A percentile compares a stretch with the other conserved stretches of the same genome.
These are phyloP conservation scores for Sinelater perroti DNA, from an alignment of 2,888 invertebrate species.

Conservation along the genomic window DNA sequence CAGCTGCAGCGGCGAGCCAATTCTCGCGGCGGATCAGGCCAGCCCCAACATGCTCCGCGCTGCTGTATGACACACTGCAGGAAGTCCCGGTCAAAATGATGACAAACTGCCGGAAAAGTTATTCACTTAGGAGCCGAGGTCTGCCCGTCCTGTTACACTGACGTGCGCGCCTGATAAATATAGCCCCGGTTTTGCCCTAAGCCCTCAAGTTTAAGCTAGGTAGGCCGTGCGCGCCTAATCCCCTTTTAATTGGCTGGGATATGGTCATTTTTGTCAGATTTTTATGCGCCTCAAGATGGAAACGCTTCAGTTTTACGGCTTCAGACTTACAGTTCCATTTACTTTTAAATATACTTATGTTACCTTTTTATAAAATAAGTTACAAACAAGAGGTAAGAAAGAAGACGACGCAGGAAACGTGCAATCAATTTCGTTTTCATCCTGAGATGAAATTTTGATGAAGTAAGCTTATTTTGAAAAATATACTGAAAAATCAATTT, in stretches of 20 bases:
- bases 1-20: slow-evolving; percentile 29
- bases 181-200: not conserved
- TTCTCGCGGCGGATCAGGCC: slow-evolving; percentile 25
- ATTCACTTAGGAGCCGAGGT: slow-evolving; percentile 17
- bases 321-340: too few relatives aligned
- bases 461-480: too few relatives aligned
- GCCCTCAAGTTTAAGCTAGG: not conserved
- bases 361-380: too few relatives aligned
- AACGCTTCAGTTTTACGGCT: too few relatives aligned
- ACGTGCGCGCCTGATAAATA: slow-evolving; percentile 4
- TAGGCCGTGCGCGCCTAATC: not conserved
- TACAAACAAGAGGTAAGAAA: too few relatives aligned
- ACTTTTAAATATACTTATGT: too few relatives aligned
- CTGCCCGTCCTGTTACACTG: slow-evolving; percentile 17
- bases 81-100: slow-evolving; percentile 26
- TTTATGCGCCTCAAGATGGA: not conserved
- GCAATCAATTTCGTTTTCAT: too few relatives aligned
- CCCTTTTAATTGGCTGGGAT: not conserved
- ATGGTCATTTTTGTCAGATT: not conserved
- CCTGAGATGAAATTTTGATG: too few relatives aligned
- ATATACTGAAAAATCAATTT: too few relatives aligned
- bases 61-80: slow-evolving; percentile 22
- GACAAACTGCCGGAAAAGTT: slow-evolving; percentile 22
- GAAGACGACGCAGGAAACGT: too few relatives aligned
- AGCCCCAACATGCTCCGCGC: slow-evolving; percentile 19